Percentiles rank a stretch among this genome's conserved stretches.
These are phyloP conservation scores for Mustelus asterias DNA, from an alignment of 2,113 vertebrate genomes.

Conservation along the genomic window DNA sequence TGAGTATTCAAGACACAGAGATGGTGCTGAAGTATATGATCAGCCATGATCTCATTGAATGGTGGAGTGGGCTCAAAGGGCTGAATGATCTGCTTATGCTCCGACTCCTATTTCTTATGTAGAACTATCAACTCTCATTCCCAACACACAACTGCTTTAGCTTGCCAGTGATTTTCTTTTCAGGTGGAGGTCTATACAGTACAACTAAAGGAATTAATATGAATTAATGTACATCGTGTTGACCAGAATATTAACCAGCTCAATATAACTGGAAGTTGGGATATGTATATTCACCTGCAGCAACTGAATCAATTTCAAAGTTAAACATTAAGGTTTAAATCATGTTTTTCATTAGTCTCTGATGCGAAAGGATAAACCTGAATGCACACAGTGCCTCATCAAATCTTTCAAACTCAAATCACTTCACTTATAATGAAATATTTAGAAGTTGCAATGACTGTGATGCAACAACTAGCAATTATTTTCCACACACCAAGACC, in stretches of 20 bases:
- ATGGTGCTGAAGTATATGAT: too few species aligned
- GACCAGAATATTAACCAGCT: neutral
- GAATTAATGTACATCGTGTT: neutral
- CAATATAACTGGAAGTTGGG: too few species aligned
- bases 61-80: too few species aligned
- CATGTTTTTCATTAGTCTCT: neutral
- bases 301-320: neutral
- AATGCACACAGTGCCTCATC: neutral
- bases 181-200: too few species aligned
- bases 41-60: too few species aligned
- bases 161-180: neutral
- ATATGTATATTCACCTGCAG: neutral
- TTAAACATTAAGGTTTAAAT: neutral
- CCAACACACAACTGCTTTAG: neutral
- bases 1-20: too few species aligned
- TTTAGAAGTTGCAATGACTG: neutral
- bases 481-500: neutral
- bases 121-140: neutral
- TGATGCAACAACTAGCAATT: neutral
- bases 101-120: too few species aligned
- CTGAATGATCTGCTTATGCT: too few species aligned
- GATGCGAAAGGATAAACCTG: neutral
- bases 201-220: too few species aligned
- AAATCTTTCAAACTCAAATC: neutral
- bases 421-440: neutral